A percentile compares a stretch with the other conserved stretches of the same genome.
These are phyloP conservation scores for Frankliniella intonsa DNA, from an alignment of 2,888 invertebrate species.

Conservation along the genomic window DNA sequence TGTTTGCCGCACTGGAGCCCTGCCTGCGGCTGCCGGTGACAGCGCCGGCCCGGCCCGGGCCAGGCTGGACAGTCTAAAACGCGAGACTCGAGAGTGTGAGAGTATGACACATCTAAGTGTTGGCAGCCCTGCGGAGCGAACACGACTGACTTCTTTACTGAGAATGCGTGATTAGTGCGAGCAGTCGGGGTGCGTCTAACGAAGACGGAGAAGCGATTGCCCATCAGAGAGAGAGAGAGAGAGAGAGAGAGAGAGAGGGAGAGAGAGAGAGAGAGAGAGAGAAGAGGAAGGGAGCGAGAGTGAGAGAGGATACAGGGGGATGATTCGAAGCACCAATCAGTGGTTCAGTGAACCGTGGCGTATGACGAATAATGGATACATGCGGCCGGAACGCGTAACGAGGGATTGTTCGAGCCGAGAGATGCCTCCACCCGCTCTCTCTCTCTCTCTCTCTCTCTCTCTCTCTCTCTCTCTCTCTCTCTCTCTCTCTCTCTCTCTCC, in stretches of 20 bases:
- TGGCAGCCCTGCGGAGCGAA: no score
- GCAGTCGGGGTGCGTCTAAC: no score
- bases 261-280: not conserved
- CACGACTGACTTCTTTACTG: no score
- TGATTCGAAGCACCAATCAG: conserved; percentile 9
- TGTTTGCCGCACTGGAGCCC: no score
- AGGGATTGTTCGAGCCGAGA: conserved; percentile 17
- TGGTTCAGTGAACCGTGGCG: conserved; percentile 16
- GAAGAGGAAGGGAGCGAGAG: not conserved
- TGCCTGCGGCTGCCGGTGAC: no score
- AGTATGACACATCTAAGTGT: no score
- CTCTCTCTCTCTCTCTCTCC: not conserved
- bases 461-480: no score
- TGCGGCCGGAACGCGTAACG: conserved; percentile 8
- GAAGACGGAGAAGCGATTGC: no score
- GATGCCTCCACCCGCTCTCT: not conserved
- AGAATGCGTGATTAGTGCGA: no score
- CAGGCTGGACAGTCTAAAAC: no score
- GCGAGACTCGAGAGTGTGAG: no score
- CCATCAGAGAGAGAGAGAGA: not conserved
- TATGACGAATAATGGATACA: conserved; percentile 23
- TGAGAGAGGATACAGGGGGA: not conserved
- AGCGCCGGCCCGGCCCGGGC: no score
- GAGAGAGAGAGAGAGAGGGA: not conserved
- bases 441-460: not conserved